Evolutionary conservation across 2,888 invertebrate genomes (phyloP).

Genomic region (Himalopsyche japonica): DNA sequence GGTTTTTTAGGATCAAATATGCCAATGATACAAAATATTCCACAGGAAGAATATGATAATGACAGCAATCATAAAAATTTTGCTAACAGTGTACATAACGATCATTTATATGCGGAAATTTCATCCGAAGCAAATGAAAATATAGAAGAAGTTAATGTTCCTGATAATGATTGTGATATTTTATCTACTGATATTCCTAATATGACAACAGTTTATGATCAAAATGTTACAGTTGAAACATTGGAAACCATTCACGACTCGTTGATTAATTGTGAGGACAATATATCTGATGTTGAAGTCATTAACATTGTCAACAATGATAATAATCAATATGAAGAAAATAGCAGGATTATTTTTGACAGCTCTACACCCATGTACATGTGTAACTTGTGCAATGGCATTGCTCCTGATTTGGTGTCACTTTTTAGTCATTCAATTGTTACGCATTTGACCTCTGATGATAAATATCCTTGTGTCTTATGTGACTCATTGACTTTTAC

Average conservation of each 20-base stretch:
- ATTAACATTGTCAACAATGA: background rate
- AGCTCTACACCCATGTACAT: conserved; percentile 12
- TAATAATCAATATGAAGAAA: background rate
- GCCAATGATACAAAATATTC: background rate
- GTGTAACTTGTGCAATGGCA: conserved; percentile 14
- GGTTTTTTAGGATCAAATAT: background rate
- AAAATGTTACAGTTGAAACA: conserved; percentile 22
- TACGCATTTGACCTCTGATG: background rate
- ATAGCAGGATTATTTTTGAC: background rate
- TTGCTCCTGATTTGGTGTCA: conserved; percentile 10
- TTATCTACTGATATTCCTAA: conserved; percentile 11
- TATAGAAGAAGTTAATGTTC: background rate
- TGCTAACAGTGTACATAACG: background rate
- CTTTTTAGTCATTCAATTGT: conserved; percentile 10
- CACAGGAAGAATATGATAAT: background rate
- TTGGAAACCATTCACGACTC: background rate
- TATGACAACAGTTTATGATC: background rate
- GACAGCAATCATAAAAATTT: background rate
- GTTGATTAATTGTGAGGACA: background rate
- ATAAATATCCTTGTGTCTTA: conserved; percentile 7
- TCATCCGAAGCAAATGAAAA: background rate
- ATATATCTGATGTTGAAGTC: conserved; percentile 6
- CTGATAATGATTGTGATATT: background rate
- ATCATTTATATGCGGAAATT: conserved; percentile 21
- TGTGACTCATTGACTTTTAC: conserved; percentile 3